Conservation (phyloP, 1,140 invertebrate species). For the Kradibia gibbosae region DNA sequence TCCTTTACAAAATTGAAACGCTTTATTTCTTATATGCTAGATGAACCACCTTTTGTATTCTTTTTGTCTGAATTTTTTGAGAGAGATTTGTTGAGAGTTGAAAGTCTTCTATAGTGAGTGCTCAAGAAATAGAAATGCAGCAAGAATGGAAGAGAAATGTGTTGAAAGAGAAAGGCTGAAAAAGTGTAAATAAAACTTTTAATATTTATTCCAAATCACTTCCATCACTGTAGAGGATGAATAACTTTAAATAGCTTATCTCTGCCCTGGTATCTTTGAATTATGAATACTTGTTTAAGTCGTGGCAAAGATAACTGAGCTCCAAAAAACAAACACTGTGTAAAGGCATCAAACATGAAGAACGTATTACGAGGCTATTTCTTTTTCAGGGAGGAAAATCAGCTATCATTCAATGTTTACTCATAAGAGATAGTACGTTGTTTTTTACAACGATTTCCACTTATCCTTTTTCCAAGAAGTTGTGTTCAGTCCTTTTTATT, state of each 20-base stretch:
- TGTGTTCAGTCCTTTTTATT: not conserved
- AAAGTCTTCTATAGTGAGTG: not conserved
- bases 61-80: too few relatives aligned
- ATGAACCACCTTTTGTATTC: too few relatives aligned
- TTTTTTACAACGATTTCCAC: not conserved
- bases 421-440: not conserved
- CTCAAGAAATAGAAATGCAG: not conserved
- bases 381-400: not conserved
- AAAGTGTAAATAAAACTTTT: slow-evolving; percentile 53
- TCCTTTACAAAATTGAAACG: not conserved
- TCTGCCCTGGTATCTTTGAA: slow-evolving; percentile 38
- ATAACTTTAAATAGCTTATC: slow-evolving; percentile 54
- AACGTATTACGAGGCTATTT: not conserved
- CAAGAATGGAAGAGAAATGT: not conserved
- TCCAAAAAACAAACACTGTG: not conserved
- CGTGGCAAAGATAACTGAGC: slow-evolving; percentile 14
- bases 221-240: slow-evolving; percentile 55
- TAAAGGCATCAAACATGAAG: not conserved
- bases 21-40: not conserved
- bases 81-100: too few relatives aligned
- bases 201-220: slow-evolving; percentile 59
- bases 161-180: not conserved
- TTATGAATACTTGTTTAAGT: slow-evolving; percentile 50
- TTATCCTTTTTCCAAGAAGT: not conserved
- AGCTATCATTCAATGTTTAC: not conserved